phyloP scores from a whole-genome alignment of 2,797 vertebrate genomes.

The Odontamblyopus rebecca region DNA sequence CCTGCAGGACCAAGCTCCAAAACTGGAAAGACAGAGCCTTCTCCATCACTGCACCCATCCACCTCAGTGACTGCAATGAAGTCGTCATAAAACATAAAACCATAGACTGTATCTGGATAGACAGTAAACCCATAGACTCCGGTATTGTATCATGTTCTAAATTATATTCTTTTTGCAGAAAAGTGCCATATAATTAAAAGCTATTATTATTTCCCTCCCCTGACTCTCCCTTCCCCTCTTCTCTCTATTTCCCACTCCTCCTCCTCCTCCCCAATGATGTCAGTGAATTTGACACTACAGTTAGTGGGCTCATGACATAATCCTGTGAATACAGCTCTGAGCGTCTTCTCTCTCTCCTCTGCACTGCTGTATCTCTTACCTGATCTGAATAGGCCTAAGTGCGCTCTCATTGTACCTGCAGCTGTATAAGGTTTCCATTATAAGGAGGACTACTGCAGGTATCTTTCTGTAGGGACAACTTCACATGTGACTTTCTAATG shows the following conservation, averaged over 20 bases:
- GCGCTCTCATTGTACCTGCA: constrained; percentile 60
- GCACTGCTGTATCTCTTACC: constrained; percentile 61
- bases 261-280: constrained; percentile 43
- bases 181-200: too few relatives aligned
- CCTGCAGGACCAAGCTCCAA: too few relatives aligned
- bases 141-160: too few relatives aligned
- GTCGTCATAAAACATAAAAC: too few relatives aligned
- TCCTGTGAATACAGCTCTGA: constrained; percentile 50
- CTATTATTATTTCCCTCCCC: background rate
- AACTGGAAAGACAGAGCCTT: too few relatives aligned
- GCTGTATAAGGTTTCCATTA: constrained; percentile 66
- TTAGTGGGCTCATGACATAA: constrained; percentile 62
- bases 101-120: too few relatives aligned
- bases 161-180: too few relatives aligned
- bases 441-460: constrained; percentile 50
- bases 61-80: too few relatives aligned
- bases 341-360: constrained; percentile 50
- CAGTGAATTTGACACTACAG: constrained; percentile 59
- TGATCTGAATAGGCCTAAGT: constrained; percentile 65
- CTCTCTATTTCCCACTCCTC: background rate
- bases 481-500: constrained; percentile 67
- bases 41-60: too few relatives aligned
- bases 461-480: constrained; percentile 63
- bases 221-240: background rate
- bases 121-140: too few relatives aligned